Percentiles rank a stretch among this genome's conserved stretches.
Evolutionary conservation across 2,797 vertebrate genomes (phyloP).

Genomic region (Botia almorhae): DNA sequence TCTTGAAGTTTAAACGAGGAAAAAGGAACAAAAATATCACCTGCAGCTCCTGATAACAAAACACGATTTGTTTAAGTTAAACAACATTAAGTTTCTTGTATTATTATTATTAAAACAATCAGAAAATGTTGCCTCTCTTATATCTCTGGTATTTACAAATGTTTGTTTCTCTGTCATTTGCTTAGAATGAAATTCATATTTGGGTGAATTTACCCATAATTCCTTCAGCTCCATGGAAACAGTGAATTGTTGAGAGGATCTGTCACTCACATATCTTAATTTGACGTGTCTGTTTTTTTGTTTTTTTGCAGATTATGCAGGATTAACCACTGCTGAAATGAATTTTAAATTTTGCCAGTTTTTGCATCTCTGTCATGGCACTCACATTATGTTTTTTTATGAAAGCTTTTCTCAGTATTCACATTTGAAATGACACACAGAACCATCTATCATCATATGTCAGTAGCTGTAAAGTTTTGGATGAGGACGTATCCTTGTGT

Average conservation of each 20-base stretch:
- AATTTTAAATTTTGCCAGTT: conserved; percentile 28
- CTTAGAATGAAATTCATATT: background rate
- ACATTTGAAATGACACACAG: conserved; percentile 9
- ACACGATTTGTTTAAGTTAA: background rate
- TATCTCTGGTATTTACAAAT: background rate
- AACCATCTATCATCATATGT: too few species aligned
- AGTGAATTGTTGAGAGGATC: conserved; percentile 2
- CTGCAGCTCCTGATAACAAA: background rate
- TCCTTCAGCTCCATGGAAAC: conserved; percentile 50
- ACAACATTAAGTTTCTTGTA: background rate
- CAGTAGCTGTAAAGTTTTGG: background rate
- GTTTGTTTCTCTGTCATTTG: background rate
- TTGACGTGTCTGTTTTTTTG: conserved; percentile 43
- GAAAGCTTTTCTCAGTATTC: background rate
- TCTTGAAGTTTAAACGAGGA: too few species aligned
- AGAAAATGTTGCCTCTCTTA: background rate
- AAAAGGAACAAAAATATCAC: too few species aligned
- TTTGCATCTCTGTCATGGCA: background rate
- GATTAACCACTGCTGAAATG: conserved; percentile 50
- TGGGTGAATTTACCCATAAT: background rate
- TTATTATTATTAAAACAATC: too few species aligned
- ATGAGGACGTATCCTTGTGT: too few species aligned
- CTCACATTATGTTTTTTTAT: background rate
- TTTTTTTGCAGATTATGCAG: conserved; percentile 46
- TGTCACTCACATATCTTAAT: conserved; percentile 50